A percentile compares a stretch with the other conserved stretches of the same genome.
These are phyloP conservation scores for Lophotriccus pileatus DNA, from an alignment of 2,797 vertebrate species.

Conservation along the genomic window DNA sequence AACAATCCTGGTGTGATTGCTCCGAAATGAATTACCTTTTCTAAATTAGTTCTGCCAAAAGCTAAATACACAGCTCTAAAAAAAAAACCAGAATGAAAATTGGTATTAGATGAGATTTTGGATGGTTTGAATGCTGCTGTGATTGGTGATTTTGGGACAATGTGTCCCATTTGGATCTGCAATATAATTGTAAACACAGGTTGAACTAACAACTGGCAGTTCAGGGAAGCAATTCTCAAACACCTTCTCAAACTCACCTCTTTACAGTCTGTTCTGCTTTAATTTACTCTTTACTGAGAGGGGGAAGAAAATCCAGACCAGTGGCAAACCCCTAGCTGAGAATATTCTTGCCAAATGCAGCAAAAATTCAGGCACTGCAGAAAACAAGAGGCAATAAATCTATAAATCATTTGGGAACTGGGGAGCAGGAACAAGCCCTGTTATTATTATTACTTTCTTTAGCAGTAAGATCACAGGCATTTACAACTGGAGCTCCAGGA, in stretches of 20 bases:
- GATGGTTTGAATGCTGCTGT: not conserved
- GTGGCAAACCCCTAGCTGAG: not conserved
- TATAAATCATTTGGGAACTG: not conserved
- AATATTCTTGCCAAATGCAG: not conserved
- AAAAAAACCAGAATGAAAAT: not conserved
- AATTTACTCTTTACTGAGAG: not conserved
- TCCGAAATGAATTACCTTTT: not conserved
- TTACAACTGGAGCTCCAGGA: not conserved
- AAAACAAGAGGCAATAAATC: not conserved
- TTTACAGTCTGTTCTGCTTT: not conserved
- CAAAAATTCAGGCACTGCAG: not conserved
- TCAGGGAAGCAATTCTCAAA: not conserved
- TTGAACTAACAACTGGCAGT: not conserved
- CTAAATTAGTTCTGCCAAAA: slow-evolving; percentile 49
- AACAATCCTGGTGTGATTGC: not conserved
- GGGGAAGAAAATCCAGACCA: not conserved
- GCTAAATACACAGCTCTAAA: not conserved
- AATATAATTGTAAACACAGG: not conserved
- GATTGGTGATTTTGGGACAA: not conserved
- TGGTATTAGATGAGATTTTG: not conserved
- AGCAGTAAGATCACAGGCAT: not conserved
- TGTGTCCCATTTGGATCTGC: not conserved
- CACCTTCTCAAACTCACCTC: not conserved
- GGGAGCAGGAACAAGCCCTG: not conserved
- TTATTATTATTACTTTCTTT: not conserved